Evolutionary conservation across 2,797 vertebrate genomes (phyloP), one percentile per base, ranked within the genome.

Genomic region (Naso thynnoides): DNA sequence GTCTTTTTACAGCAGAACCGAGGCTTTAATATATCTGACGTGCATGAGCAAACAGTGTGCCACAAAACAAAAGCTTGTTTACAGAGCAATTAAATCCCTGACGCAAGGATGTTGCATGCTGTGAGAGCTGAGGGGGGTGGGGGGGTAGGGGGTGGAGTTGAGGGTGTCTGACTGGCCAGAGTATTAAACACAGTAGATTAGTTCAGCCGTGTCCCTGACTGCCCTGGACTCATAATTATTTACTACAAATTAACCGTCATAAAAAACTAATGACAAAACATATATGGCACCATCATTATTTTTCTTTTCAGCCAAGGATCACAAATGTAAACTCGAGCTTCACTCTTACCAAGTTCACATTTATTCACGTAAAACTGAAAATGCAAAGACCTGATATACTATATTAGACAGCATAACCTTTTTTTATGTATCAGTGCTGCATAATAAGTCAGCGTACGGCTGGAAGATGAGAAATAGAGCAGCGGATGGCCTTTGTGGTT

Each of bases 21-120:
- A 87, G 72, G 69, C 71, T 87, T 90, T 85, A 88, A 89, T 86
- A 78, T 73, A 79, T 84, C 87, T 84, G 72, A 85, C 87, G 77
- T 86, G 82, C 84, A 85, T 76, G 89, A 83, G 83, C 82, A 86
- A 89, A 90, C 86, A 86, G 83, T 79, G 83, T 69, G 82, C 73
- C 83, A 86, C 89, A 79, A 89, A 90, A 90, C 87, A 93, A 91
- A 91, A 78, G 71, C 83, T 89, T 91, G 89, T 91, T 93, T 92
- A 93, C 91, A 87, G 89, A 90, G 88, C 84, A 90, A 91, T 93
- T 89, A 88, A 91, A 92, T 93, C 93, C 87, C 86, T 92, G 89
- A 89, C 88, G 91, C 79, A 93, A 91, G 86, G 88, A 92, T 89
- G 85, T 85, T 83, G 84, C 91, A 90, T 85, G 89, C 91, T 92